Evolutionary conservation across 2,797 vertebrate genomes (phyloP), one percentile per base, ranked within the genome.

Genomic region (Pyrrhura leucotis): DNA sequence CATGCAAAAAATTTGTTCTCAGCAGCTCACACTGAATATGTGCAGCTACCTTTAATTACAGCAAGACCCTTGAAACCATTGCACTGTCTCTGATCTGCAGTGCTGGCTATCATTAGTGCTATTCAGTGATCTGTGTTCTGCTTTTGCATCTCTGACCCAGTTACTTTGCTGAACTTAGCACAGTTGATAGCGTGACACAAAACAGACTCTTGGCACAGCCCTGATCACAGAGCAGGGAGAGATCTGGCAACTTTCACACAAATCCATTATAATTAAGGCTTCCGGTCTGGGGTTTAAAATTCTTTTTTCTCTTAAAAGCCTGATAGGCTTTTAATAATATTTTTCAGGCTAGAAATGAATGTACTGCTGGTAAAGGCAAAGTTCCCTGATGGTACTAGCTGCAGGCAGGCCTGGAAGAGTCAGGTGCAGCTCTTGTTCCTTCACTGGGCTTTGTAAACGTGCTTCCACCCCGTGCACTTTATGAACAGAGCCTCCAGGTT

Each of bases 191-290:
- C 79, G 54, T 93, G 95, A 96, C 91, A 94, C 73, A 96, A 97
- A 96, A 82, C 96, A 97, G 96, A 62, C 63, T 94, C 89, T 95
- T 96, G 95, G 96, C 90, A 73, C 56, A 85, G 89, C 54, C 65
- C 65, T 81, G 85, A 95, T 93, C 83, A 90, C 80, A 85, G 84
- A 92, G 71, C 63, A 88, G 89, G 90, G 65, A 53, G 84, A 93
- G 84, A 78, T 95, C 95, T 97, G 96, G 96, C 89, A 95, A 90
- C 75, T 93, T 96, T 97, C 96, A 92, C 69, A 88, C 56, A 94
- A 93, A 92, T 94, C 90, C 26, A 3, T 94, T 94, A 77, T 78
- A 97, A 97, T 96, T 96, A 95, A 95, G 65, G 84, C 78, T 96
- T 97, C 94, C 20, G 35, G 92, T 76, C 66, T 77, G 71, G 48